A percentile compares a stretch with the other conserved stretches of the same genome.
These are phyloP conservation scores for Empidonax alnorum DNA, from an alignment of 2,113 vertebrate genomes.

Conservation along the genomic window DNA sequence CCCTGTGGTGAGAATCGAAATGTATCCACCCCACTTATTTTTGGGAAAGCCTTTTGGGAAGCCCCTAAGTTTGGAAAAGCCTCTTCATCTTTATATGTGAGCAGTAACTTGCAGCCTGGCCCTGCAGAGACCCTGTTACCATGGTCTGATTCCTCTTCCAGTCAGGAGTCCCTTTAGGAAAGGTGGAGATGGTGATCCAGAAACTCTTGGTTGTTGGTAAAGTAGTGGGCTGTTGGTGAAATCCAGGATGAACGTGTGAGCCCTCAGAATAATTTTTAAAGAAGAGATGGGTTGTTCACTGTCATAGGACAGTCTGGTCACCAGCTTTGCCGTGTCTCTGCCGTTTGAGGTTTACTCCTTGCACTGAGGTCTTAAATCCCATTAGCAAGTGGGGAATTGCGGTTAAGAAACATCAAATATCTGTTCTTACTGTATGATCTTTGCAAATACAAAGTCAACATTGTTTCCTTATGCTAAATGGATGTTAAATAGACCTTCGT, in stretches of 20 bases:
- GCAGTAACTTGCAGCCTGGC: neutral
- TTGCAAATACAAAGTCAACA: neutral
- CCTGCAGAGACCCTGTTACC: neutral
- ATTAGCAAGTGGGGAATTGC: neutral
- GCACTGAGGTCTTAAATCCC: neutral
- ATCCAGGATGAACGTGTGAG: neutral
- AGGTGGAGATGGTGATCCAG: neutral
- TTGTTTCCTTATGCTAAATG: neutral
- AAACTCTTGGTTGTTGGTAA: neutral
- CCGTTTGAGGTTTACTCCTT: fast-evolving
- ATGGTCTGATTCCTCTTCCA: fast-evolving
- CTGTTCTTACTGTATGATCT: neutral
- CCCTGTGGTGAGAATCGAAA: neutral
- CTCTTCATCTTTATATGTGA: neutral
- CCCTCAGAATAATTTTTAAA: neutral
- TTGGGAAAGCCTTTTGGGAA: neutral
- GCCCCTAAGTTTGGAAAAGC: no score
- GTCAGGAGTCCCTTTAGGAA: neutral
- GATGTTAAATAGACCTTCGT: neutral
- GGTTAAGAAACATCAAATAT: neutral
- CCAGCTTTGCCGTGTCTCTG: neutral
- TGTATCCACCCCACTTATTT: neutral
- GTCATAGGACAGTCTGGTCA: fast-evolving
- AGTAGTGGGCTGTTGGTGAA: neutral
- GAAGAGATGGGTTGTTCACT: neutral